These are phyloP conservation scores for Phoeniculus purpureus DNA, from an alignment of 2,797 vertebrate species.

Conservation along the genomic window DNA sequence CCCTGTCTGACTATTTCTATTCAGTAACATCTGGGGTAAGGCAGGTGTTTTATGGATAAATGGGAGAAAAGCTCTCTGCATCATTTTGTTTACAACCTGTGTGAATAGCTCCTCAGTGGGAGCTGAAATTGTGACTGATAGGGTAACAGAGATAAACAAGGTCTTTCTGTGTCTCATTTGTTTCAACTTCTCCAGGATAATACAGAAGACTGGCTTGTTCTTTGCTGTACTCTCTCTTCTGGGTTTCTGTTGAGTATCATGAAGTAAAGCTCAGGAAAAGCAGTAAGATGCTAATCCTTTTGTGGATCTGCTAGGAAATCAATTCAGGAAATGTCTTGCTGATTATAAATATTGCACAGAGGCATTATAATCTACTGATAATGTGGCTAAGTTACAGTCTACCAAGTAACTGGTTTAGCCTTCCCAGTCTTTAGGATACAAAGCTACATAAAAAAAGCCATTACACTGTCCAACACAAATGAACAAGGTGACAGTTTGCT, in stretches of 20 bases:
- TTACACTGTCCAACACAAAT: not conserved
- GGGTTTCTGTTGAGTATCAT: not conserved
- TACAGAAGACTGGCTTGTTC: not conserved
- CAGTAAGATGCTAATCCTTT: not conserved
- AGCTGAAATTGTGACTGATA: not conserved
- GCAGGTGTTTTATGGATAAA: constrained; percentile 55
- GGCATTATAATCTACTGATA: not conserved
- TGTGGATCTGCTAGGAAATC: not conserved
- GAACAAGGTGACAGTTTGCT: not conserved
- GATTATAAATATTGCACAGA: not conserved
- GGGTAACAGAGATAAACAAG: not conserved
- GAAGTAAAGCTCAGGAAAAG: not conserved
- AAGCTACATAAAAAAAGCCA: not conserved
- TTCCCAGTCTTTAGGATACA: not conserved
- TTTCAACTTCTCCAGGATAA: not conserved
- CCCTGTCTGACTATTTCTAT: constrained; percentile 29
- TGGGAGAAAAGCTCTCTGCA: constrained; percentile 15
- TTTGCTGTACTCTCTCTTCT: not conserved
- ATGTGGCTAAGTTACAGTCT: not conserved
- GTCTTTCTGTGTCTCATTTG: not conserved
- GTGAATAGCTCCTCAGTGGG: not conserved
- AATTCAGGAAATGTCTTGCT: not conserved
- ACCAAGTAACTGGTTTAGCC: not conserved
- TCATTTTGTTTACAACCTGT: constrained; percentile 42
- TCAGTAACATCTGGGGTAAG: constrained; percentile 39